Evolutionary conservation across 30 jellyfish, hydroid and myxozoan genomes (phyloP).

Genomic region (Clytia hemisphaerica): DNA sequence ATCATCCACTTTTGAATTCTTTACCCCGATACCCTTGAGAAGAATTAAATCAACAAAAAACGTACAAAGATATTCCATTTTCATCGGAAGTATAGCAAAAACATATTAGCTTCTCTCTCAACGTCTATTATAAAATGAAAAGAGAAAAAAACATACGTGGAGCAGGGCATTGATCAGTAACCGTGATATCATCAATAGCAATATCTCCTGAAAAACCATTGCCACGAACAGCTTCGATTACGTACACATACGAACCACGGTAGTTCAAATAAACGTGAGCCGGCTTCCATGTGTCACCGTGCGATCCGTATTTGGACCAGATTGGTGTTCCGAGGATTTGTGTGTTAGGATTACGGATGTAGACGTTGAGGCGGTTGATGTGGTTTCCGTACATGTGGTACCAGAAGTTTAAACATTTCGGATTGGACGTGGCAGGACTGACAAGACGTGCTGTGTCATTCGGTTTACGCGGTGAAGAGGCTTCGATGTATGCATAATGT

Average conservation of each 20-base stretch:
- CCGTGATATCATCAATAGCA: constrained; percentile 87
- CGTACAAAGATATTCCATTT: no score
- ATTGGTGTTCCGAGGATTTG: constrained; percentile 47
- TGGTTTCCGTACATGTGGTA: constrained; percentile 96
- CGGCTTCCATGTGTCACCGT: constrained; percentile 85
- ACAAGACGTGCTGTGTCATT: constrained; percentile 89
- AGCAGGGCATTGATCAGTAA: constrained; percentile 63
- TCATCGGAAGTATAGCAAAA: no score
- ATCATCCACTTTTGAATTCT: not conserved
- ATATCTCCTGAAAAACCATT: constrained; percentile 81
- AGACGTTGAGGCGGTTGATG: constrained; percentile 73
- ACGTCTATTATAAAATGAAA: constrained; percentile 11
- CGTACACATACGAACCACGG: constrained; percentile 42
- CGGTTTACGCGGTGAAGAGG: constrained; percentile 73
- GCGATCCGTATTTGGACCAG: constrained; percentile 91
- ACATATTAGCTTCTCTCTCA: no score
- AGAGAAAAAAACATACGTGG: constrained; percentile 50
- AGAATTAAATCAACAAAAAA: no score
- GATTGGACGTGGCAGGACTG: constrained; percentile 43
- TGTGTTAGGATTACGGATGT: constrained; percentile 32
- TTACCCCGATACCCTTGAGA: not conserved
- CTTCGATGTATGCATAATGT: constrained; percentile 79
- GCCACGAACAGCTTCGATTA: constrained; percentile 92
- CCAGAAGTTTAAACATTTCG: constrained; percentile 91
- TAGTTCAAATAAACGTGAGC: constrained; percentile 72